phyloP scores from a whole-genome alignment of 2,888 invertebrate genomes.

The Congeria kusceri region DNA sequence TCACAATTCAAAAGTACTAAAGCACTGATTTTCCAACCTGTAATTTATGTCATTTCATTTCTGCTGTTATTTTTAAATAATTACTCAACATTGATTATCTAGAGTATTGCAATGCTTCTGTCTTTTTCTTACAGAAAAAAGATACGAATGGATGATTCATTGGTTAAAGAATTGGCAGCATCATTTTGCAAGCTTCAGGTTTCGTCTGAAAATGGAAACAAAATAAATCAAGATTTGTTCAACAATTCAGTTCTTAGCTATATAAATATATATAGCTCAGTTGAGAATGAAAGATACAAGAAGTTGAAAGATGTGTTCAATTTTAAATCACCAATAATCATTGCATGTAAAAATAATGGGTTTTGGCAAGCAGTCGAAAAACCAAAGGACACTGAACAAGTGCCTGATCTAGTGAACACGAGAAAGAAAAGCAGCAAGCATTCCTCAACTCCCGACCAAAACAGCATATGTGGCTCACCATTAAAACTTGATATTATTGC shows the following conservation, averaged over 20 bases:
- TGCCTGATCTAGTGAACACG: slow-evolving; percentile 23
- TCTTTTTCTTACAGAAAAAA: no score
- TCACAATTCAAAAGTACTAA: no score
- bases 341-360: slow-evolving; percentile 47
- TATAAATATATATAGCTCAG: background rate
- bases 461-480: slow-evolving; percentile 68
- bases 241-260: slow-evolving; percentile 5
- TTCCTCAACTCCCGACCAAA: slow-evolving; percentile 34
- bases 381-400: slow-evolving; percentile 14
- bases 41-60: no score
- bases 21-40: no score
- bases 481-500: slow-evolving; percentile 71
- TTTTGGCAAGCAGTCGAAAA: slow-evolving; percentile 50
- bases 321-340: slow-evolving; percentile 43
- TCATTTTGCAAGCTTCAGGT: slow-evolving; percentile 6
- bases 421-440: slow-evolving; percentile 40
- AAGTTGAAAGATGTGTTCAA: slow-evolving; percentile 32
- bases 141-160: slow-evolving; percentile 16
- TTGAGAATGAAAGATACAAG: slow-evolving; percentile 26
- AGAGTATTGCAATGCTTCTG: no score
- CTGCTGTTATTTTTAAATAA: no score
- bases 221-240: slow-evolving; percentile 10
- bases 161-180: background rate
- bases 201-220: background rate
- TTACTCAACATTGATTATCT: no score